Base-by-base conservation (phyloP, 2,113 vertebrate species). In the Ancistrus triradiatus region DNA sequence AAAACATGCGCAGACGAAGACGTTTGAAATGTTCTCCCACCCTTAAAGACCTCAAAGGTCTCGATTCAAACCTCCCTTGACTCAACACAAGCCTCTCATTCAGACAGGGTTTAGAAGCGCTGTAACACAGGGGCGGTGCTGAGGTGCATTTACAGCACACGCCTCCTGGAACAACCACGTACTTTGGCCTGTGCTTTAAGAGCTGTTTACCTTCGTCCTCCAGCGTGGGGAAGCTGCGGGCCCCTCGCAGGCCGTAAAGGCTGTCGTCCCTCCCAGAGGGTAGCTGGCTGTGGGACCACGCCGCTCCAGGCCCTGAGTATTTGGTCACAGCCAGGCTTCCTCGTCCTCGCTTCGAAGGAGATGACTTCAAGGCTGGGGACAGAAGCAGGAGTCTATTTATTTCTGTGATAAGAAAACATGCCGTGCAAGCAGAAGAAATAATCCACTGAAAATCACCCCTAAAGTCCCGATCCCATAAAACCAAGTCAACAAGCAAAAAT, bases 301-400 rank as follows among this genome's bases (percentile, higher is more conserved):
- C 94, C 0, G 94, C 91, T 0, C 85, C 91, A 0, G 95, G 94
- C 6, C 95, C 95, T 0, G 48, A 52, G 0, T 85, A 88, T 73
- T 93, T 97, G 46, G 90, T 82, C 0, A 90, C 89, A 3, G 91
- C 76, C 84, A 98, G 79, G 15, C 90, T 89, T 28, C 91, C 85
- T 0, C 96, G 91, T 7, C 94, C 94, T 78, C 95, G 98, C 83
- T 97, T 98, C 0, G 95, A 98, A 0, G 96, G 96, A 4, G 96
- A 99, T 0, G 95, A 98, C 82, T 97, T 99, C 68, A 99, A 79
- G 65, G 96, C 96, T 99, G 85, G 15, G 22, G 44, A 76, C 17
- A 22, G 13, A 69, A 37, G 50, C 53, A 48, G 3, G 19, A 7
- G 6, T n/a, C 4, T 17, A 3, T 3, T 46, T 33, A 50, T 25